These are phyloP conservation scores for Liopterus haemorrhoidalis DNA, from an alignment of 2,888 invertebrate species.

Conservation along the genomic window DNA sequence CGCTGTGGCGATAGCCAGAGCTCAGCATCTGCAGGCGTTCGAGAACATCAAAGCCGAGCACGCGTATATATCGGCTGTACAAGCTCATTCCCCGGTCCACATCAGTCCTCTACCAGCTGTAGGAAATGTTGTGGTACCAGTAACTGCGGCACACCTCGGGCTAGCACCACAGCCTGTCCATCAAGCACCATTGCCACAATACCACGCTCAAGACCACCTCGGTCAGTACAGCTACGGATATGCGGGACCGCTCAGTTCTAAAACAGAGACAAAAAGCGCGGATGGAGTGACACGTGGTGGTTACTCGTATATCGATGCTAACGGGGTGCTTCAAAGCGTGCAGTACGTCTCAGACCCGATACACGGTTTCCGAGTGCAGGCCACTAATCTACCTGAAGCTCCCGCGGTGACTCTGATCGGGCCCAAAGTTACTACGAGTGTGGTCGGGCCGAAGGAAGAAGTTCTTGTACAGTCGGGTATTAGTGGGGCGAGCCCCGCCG, in stretches of 20 bases:
- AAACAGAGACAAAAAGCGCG: conserved; percentile 55
- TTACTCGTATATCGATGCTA: conserved; percentile 64
- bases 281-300: conserved; percentile 60
- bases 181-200: conserved; percentile 36
- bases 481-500: too few relatives aligned
- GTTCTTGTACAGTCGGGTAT: too few relatives aligned
- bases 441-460: conserved; percentile 20
- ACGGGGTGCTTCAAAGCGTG: conserved; percentile 59
- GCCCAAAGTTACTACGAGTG: conserved; percentile 19
- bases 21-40: conserved; percentile 40
- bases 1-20: conserved; percentile 42
- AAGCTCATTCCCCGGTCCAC: conserved; percentile 18
- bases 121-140: conserved; percentile 11
- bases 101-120: conserved; percentile 15
- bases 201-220: conserved; percentile 50
- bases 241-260: conserved; percentile 58
- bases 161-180: conserved; percentile 33
- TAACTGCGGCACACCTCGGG: conserved; percentile 32
- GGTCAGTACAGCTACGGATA: conserved; percentile 59
- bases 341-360: conserved; percentile 57
- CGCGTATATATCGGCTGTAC: conserved; percentile 32
- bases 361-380: conserved; percentile 60
- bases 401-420: conserved; percentile 28
- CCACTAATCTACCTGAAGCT: conserved; percentile 56
- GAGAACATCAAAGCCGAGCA: conserved; percentile 39